Evolutionary conservation across 2,113 vertebrate species (phyloP), one percentile per base, ranked within the genome.

Genomic region (Coturnix japonica): DNA sequence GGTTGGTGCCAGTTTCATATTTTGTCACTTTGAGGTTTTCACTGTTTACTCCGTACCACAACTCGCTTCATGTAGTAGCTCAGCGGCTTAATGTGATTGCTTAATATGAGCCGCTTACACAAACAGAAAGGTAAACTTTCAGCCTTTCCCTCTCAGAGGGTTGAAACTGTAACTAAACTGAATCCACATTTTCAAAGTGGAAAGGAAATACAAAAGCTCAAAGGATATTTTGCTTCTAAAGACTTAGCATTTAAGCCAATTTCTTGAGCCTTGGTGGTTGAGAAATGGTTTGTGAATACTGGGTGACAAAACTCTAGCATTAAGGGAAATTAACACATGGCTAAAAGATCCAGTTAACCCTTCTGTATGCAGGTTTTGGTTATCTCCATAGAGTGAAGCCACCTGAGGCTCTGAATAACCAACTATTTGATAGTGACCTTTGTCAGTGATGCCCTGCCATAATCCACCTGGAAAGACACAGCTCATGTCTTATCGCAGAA

Each of bases 151-250:
- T 85, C 57, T 70, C 11, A 2, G 6, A 85, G 76, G 17, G 67
- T 21, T 63, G 53, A 92, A 89, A 33, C 56, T 74, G 47, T 91
- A 66, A 57, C 26, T 72, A 76, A 94, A 90, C 72, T 18, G 78
- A 86, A 31, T 9, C 18, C 30, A 37, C 4, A 26, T 75, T 87
- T 84, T 81, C 57, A 41, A 86, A 93, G 19, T 16, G 72, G 49
- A 86, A 89, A 53, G 19, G 16, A 83, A 85, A 56, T 46, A 37
- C 15, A 61, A 60, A 73, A 35, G 6, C 41, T 81, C 26, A 79
- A 81, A 83, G 72, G 9, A 54, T 8, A 81, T 49, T 86, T 81
- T 86, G 26, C 74, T 91, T 84, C 35, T 46, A 46, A 90, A 90
- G 78, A 57, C 16, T 57, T 75, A 12, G 8, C 3, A 78, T 95